Conservation (phyloP, 1,140 invertebrate species). For the Caligus rogercresseyi region DNA sequence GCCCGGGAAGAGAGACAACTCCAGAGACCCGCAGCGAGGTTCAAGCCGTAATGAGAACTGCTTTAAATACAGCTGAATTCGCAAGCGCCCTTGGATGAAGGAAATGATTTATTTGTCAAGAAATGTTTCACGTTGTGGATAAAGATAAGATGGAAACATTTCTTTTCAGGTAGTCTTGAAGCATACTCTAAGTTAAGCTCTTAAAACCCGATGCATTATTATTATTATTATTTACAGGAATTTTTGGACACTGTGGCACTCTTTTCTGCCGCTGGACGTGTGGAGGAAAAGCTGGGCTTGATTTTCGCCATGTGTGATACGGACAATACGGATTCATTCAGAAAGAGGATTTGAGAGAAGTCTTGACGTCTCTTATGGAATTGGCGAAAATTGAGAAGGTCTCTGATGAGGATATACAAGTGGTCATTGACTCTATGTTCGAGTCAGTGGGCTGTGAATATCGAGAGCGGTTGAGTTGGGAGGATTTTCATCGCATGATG, state of each 20-base stretch:
- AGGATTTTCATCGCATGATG: slow-evolving; percentile 90
- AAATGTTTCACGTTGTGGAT: slow-evolving; percentile 98
- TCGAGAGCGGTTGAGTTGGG: slow-evolving; percentile 73
- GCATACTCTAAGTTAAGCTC: too few species aligned
- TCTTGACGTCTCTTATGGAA: slow-evolving; percentile 79
- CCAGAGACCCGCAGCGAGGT: slow-evolving; percentile 60
- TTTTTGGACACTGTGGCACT: slow-evolving; percentile 88
- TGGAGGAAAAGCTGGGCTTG: slow-evolving; percentile 80
- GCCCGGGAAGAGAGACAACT: slow-evolving; percentile 28
- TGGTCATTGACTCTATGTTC: slow-evolving; percentile 86
- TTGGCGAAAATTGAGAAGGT: slow-evolving; percentile 71
- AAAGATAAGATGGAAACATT: slow-evolving; percentile 88
- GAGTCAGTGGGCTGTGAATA: slow-evolving; percentile 71
- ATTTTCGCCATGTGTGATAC: slow-evolving; percentile 99
- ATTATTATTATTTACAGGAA: slow-evolving; percentile 37
- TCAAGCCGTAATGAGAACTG: slow-evolving; percentile 77
- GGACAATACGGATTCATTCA: slow-evolving; percentile 82
- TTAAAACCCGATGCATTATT: not conserved
- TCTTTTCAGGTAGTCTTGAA: slow-evolving; percentile 69
- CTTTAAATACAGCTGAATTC: slow-evolving; percentile 83
- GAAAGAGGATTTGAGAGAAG: slow-evolving; percentile 78
- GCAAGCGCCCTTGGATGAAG: slow-evolving; percentile 94
- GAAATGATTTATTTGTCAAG: slow-evolving; percentile 89
- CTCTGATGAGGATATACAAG: slow-evolving; percentile 47
- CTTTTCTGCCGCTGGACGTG: slow-evolving; percentile 1